Evolutionary conservation across 2,888 invertebrate genomes (phyloP), one percentile per base, ranked within the genome.

Genomic region (Melinaea menophilus): DNA sequence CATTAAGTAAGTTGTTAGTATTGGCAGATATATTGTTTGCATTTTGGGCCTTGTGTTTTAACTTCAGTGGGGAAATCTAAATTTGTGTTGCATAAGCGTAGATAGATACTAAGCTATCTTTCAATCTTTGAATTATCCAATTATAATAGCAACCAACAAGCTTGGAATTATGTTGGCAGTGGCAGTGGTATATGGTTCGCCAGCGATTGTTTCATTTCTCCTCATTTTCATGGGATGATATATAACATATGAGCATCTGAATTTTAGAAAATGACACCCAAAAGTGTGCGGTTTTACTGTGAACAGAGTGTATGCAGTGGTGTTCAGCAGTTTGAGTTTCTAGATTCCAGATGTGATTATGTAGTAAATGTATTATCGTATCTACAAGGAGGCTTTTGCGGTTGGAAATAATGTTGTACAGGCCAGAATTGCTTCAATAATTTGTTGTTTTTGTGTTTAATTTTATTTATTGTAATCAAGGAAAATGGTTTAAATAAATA

Each of bases 171-270:
- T 97, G 96, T 83, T 97, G 62, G 94, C 95, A 37, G 94, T 95
- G 1, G 22, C 22, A 22, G 22, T 22, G 22, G 22, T 22, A 22
- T 22, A 0, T 99, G 98, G 98, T 94, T 96, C 75, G 94, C 98
- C 98, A 0, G 96, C 96, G 0, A 86, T 98, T 63, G 96, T 99
- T 63, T 98, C 98, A 2, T 98, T 98, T 81, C 93, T 98, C 13
- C 98, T 98, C 4, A 98, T 99, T 64, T 98, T 98, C 82, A 95
- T 97, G 88, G 98, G 97, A 37, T 97, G 98, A 95, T 98, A 98
- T 83, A 97, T 98, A 0, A 98, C 98, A 0, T 91, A 92, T 31
- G 95, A 96, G 69, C 96, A 97, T 78, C 86, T 96, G 70, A 91
- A 92, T 71, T 94, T 93, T 81, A 89, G 95, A 68, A 92, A 91